Evolutionary conservation across 2,113 vertebrate species (phyloP).

Genomic region (Xiphophorus hellerii): DNA sequence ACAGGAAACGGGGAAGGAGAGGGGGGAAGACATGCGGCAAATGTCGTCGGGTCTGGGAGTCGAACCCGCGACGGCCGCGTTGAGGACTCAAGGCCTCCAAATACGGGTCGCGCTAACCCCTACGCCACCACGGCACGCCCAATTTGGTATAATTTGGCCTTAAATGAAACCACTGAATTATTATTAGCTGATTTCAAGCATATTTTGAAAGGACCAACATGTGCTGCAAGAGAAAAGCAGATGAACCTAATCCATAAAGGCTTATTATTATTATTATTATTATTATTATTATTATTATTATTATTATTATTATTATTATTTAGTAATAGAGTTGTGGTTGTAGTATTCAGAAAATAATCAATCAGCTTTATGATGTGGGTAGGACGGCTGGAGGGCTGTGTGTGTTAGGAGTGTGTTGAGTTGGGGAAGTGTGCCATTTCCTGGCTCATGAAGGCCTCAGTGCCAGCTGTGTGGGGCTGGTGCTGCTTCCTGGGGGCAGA

Average conservation of each 20-base stretch:
- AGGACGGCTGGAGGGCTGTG: not conserved
- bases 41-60: no score
- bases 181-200: no score
- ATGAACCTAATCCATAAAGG: not conserved
- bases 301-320: not conserved
- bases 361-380: not conserved
- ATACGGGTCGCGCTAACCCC: no score
- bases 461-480: conserved; percentile 76
- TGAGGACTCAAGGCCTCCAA: no score
- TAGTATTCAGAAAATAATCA: not conserved
- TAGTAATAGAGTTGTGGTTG: not conserved
- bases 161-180: not conserved
- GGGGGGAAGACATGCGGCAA: no score
- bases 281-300: not conserved
- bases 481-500: conserved; percentile 78
- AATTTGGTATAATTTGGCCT: not conserved
- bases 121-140: no score
- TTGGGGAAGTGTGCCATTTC: conserved; percentile 65
- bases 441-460: conserved; percentile 69
- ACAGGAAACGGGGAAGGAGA: no score
- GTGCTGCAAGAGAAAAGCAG: no score
- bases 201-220: no score
- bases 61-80: no score
- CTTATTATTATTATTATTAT: not conserved
- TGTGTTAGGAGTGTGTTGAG: conserved; percentile 6